Conservation (phyloP, 2,113 vertebrate species). For the Chiloscyllium plagiosum region DNA sequence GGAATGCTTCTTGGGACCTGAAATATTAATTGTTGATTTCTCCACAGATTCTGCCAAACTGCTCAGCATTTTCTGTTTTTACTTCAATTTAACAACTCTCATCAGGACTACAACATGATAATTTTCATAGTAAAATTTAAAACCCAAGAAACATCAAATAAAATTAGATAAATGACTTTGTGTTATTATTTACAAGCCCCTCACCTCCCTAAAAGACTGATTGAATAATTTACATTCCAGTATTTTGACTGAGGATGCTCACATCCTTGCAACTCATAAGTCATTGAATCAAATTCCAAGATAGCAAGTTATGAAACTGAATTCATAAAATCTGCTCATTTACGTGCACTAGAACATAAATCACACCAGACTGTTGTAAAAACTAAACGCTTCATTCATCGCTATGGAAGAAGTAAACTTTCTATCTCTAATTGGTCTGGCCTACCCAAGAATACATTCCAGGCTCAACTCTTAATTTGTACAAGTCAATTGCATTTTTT, state of each 20-base stretch:
- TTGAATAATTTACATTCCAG: background rate
- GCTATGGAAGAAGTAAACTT: background rate
- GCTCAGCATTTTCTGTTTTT: background rate
- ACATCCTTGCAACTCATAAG: background rate
- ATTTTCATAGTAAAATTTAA: background rate
- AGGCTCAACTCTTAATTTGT: background rate
- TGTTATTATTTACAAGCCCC: background rate
- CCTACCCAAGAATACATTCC: background rate
- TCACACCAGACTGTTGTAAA: background rate
- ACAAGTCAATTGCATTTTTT: background rate
- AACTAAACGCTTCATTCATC: background rate
- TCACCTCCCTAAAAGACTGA: background rate
- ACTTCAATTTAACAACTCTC: background rate
- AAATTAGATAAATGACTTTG: background rate
- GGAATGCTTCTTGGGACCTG: background rate
- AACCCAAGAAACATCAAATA: background rate
- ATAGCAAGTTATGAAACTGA: background rate
- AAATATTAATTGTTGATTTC: background rate
- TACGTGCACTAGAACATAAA: background rate
- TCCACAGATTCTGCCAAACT: background rate
- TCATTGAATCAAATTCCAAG: background rate
- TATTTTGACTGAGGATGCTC: background rate
- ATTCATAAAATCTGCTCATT: background rate
- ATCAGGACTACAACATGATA: background rate
- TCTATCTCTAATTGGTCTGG: background rate